Evolutionary conservation across 2,888 invertebrate genomes (phyloP).

Genomic region (Dryobotodes eremita): DNA sequence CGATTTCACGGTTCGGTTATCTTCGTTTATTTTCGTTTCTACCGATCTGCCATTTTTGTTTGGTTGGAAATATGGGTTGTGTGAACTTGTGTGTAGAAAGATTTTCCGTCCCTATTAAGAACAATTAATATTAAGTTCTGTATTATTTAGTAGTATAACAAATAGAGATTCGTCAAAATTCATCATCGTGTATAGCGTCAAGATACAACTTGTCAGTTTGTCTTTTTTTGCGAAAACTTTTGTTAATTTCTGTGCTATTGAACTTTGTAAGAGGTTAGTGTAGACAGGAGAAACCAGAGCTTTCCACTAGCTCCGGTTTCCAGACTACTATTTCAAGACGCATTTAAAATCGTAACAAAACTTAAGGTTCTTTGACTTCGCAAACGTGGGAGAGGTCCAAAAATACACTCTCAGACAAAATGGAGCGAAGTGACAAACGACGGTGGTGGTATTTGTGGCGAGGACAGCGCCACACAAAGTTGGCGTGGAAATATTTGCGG

Average conservation of each 20-base stretch:
- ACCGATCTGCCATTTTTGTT: background rate
- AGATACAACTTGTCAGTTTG: no score
- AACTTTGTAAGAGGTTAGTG: background rate
- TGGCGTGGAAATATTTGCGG: conserved; percentile 35
- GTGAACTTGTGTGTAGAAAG: background rate
- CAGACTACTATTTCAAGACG: conserved; percentile 21
- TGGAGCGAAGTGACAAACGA: conserved; percentile 41
- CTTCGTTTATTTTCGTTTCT: conserved; percentile 37
- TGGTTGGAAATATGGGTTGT: background rate
- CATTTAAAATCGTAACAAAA: conserved; percentile 22
- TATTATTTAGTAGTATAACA: background rate
- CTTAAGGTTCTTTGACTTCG: conserved; percentile 51
- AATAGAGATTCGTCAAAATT: background rate
- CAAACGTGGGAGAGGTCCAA: conserved; percentile 46
- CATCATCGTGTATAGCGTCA: background rate
- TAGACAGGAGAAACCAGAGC: conserved; percentile 12
- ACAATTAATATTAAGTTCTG: background rate
- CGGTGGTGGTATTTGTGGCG: conserved; percentile 37
- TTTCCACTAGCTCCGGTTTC: background rate
- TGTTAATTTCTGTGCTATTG: background rate
- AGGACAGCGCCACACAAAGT: conserved; percentile 30
- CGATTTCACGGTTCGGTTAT: conserved; percentile 37
- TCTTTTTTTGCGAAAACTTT: background rate
- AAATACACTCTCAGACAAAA: conserved; percentile 54
- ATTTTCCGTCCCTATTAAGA: background rate